These are phyloP conservation scores for Tortrix viridana DNA, from an alignment of 2,888 invertebrate genomes.

Conservation along the genomic window DNA sequence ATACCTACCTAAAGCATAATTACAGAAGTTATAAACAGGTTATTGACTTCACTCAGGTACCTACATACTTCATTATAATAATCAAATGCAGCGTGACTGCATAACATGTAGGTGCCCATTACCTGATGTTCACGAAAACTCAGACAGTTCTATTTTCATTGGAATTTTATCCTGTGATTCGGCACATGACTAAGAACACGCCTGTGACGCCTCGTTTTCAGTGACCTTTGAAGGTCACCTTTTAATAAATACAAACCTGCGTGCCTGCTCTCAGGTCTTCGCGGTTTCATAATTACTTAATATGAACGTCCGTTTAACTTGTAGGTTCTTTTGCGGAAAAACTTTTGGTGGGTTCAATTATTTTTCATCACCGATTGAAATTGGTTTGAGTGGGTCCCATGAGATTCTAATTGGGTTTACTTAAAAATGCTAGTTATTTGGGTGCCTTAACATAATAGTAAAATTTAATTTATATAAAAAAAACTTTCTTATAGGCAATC, in stretches of 20 bases:
- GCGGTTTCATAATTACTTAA: too few relatives aligned
- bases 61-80: conserved; percentile 1
- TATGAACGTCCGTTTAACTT: too few relatives aligned
- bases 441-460: too few relatives aligned
- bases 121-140: background rate
- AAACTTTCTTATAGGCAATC: too few relatives aligned
- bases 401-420: too few relatives aligned
- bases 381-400: too few relatives aligned
- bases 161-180: conserved; percentile 31
- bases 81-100: conserved; percentile 1
- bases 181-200: conserved; percentile 36
- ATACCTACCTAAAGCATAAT: background rate
- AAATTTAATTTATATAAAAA: too few relatives aligned
- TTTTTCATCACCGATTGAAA: background rate
- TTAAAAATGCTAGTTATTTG: too few relatives aligned
- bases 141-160: conserved; percentile 25
- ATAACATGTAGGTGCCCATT: background rate
- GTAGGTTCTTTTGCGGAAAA: background rate
- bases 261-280: too few relatives aligned
- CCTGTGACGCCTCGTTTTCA: conserved; percentile 43
- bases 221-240: conserved; percentile 76
- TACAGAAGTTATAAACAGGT: background rate
- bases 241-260: conserved; percentile 30
- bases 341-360: background rate
- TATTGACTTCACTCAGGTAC: conserved; percentile 12